A percentile compares a stretch with the other conserved stretches of the same genome.
Conservation (phyloP, 1,140 invertebrate genomes). For the Drosophila asahinai region DNA sequence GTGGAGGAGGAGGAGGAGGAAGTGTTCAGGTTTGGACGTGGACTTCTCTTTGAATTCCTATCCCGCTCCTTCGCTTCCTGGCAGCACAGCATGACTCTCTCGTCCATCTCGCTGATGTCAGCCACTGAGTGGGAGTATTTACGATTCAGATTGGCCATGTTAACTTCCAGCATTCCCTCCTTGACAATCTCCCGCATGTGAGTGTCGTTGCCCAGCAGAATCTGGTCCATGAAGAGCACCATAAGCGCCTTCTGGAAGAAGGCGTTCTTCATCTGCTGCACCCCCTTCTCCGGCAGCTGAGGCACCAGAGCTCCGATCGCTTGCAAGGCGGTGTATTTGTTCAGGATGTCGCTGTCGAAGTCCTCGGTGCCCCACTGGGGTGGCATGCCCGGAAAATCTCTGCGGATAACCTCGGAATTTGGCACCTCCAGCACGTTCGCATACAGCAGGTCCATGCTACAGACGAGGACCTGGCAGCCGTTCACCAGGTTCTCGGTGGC, state of each 20-base stretch:
- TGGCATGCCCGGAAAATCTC: slow-evolving; percentile 91
- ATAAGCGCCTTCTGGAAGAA: slow-evolving; percentile 93
- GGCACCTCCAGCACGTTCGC: slow-evolving; percentile 91
- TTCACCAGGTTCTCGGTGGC: slow-evolving; percentile 95
- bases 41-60: background rate
- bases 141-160: slow-evolving; percentile 93
- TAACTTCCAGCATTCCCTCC: slow-evolving; percentile 90
- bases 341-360: slow-evolving; percentile 87
- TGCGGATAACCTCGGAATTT: slow-evolving; percentile 93
- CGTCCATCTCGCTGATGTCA: slow-evolving; percentile 97
- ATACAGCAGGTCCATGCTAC: slow-evolving; percentile 95
- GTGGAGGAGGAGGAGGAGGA: background rate
- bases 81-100: slow-evolving; percentile 92
- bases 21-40: no score
- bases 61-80: background rate
- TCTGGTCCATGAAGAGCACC: slow-evolving; percentile 62
- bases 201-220: slow-evolving; percentile 85
- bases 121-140: slow-evolving; percentile 95
- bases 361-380: slow-evolving; percentile 89
- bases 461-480: slow-evolving; percentile 95
- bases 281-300: slow-evolving; percentile 92
- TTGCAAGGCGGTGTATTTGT: slow-evolving; percentile 93
- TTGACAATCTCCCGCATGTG: slow-evolving; percentile 90
- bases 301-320: slow-evolving; percentile 92
- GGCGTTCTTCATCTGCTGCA: slow-evolving; percentile 95